Evolutionary conservation across 2,113 vertebrate species (phyloP).

Genomic region (Argyrosomus japonicus): DNA sequence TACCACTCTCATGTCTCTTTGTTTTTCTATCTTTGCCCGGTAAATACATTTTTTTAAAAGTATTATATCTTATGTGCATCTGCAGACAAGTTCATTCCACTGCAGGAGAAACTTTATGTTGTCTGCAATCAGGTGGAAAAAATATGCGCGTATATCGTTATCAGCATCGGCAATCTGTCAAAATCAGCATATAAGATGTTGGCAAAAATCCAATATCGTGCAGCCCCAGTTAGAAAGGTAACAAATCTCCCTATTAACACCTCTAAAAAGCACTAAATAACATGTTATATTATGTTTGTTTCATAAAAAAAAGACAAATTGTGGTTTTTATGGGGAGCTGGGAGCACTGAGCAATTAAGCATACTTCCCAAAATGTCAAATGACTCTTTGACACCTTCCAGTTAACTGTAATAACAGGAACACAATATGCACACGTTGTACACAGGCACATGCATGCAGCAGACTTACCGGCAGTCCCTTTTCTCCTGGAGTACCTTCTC

Average conservation of each 20-base stretch:
- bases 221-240: not conserved
- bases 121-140: too few species aligned
- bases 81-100: too few species aligned
- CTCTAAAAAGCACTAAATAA: not conserved
- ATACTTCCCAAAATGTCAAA: not conserved
- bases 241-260: not conserved
- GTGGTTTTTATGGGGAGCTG: not conserved
- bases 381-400: too few species aligned
- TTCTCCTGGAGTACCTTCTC: conserved; percentile 91
- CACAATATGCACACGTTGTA: not conserved
- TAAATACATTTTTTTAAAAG: too few species aligned
- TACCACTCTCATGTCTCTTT: not conserved
- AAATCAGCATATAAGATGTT: too few species aligned
- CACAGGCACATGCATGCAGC: not conserved
- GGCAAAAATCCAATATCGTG: too few species aligned
- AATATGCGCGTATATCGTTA: too few species aligned
- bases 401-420: not conserved
- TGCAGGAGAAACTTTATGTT: too few species aligned
- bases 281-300: not conserved
- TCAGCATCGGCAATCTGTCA: too few species aligned
- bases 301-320: not conserved
- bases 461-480: conserved; percentile 89
- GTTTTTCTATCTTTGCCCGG: too few species aligned
- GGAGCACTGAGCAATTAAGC: not conserved
- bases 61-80: too few species aligned